A percentile compares a stretch with the other conserved stretches of the same genome.
Evolutionary conservation across 2,888 invertebrate genomes (phyloP).

Genomic region (Hetaerina titia): DNA sequence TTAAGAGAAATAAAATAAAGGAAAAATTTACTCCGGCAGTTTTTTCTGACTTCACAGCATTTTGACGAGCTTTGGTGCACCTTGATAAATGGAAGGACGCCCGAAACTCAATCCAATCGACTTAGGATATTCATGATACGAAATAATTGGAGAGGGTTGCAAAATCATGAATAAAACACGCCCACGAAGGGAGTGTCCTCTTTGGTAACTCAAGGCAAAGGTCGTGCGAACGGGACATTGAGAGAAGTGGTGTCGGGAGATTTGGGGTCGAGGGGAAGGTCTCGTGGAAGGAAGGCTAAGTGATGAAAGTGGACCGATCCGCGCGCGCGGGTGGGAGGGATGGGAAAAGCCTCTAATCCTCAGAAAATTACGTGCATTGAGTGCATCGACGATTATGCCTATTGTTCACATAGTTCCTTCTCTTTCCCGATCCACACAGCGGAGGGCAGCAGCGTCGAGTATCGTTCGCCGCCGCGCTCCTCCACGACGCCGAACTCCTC

Average conservation of each 20-base stretch:
- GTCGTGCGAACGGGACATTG: background rate
- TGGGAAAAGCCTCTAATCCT: no score
- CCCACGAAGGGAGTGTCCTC: background rate
- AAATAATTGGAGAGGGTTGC: background rate
- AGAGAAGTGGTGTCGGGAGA: no score
- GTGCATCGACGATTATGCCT: background rate
- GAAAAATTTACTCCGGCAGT: no score
- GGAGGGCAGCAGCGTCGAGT: conserved; percentile 95
- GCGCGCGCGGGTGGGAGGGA: background rate
- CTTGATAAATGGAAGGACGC: no score
- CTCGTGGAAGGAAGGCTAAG: no score
- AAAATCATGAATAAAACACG: background rate
- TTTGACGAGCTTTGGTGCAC: no score
- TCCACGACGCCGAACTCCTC: conserved; percentile 92
- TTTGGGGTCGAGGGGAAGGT: no score
- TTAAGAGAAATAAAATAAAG: no score
- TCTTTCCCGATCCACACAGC: conserved; percentile 77
- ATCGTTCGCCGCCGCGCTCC: conserved; percentile 92
- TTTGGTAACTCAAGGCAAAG: conserved; percentile 35
- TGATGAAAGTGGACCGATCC: conserved; percentile 51
- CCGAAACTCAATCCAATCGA: no score
- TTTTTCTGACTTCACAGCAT: no score
- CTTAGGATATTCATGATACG: no score
- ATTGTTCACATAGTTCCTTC: conserved; percentile 24
- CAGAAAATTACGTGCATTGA: background rate